Evolutionary conservation across 2,888 invertebrate species (phyloP).

Genomic region (Iphiclides podalirius): DNA sequence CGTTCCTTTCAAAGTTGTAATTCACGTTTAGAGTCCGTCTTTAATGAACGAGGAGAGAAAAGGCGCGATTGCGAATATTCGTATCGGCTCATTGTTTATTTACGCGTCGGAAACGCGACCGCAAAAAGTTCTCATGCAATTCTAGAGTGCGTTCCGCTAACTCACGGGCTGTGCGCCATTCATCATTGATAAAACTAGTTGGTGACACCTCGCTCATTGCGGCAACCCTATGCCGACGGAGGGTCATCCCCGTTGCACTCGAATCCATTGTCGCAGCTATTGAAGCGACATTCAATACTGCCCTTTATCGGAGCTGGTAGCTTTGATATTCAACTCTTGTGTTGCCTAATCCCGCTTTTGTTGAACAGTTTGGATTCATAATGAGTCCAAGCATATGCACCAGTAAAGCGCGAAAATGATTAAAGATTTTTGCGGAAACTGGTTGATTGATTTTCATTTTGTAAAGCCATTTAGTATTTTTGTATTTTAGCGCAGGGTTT

Average conservation of each 20-base stretch:
- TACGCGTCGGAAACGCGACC: slow-evolving; percentile 13
- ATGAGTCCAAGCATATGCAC: too few relatives aligned
- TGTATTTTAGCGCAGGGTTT: too few relatives aligned
- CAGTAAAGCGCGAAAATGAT: too few relatives aligned
- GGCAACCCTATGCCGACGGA: slow-evolving; percentile 19
- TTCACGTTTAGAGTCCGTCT: too few relatives aligned
- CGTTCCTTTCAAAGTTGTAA: too few relatives aligned
- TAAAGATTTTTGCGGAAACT: too few relatives aligned
- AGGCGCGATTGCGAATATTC: too few relatives aligned
- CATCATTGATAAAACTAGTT: slow-evolving; percentile 66
- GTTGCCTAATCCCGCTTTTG: not conserved
- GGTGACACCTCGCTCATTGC: slow-evolving; percentile 56
- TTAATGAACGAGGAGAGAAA: too few relatives aligned
- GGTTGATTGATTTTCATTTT: too few relatives aligned
- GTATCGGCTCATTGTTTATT: not conserved
- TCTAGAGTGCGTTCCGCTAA: slow-evolving; percentile 17
- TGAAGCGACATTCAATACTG: slow-evolving; percentile 16
- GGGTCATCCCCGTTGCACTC: slow-evolving; percentile 25
- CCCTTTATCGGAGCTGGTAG: slow-evolving; percentile 6
- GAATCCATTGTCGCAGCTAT: slow-evolving; percentile 19
- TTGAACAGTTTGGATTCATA: not conserved
- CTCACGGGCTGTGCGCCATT: slow-evolving; percentile 35
- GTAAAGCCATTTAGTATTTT: too few relatives aligned
- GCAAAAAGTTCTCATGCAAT: slow-evolving; percentile 21
- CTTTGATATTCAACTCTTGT: not conserved